Conservation (phyloP, 2,113 vertebrate species). For the Tetrax tetrax region DNA sequence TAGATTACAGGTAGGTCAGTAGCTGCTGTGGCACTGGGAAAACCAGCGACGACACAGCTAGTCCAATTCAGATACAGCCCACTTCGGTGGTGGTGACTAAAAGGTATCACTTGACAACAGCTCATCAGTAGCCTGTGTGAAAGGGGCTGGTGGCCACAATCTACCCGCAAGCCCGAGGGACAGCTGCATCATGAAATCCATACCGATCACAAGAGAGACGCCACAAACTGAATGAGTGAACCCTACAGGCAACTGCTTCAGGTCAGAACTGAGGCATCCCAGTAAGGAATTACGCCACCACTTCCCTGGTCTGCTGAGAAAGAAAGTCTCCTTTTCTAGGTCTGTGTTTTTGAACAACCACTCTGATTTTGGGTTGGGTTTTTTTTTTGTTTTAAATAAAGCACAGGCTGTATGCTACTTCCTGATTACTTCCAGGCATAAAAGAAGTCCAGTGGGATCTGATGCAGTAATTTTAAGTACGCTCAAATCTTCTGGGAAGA, state of each 20-base stretch:
- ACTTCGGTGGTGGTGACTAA: background rate
- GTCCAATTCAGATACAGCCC: background rate
- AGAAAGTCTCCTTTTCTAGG: background rate
- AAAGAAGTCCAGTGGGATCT: background rate
- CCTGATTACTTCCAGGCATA: background rate
- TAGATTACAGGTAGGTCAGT: slow-evolving; percentile 21
- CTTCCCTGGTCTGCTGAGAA: background rate
- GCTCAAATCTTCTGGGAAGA: background rate
- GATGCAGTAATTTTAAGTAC: background rate
- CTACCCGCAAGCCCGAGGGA: background rate
- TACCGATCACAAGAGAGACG: background rate
- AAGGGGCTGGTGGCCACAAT: background rate
- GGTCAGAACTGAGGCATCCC: background rate
- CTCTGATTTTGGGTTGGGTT: background rate
- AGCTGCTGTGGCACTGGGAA: background rate
- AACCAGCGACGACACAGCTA: background rate
- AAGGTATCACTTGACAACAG: background rate
- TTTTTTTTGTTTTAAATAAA: background rate
- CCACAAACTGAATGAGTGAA: background rate
- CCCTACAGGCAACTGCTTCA: background rate
- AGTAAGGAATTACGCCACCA: background rate
- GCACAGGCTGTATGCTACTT: background rate
- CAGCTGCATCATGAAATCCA: background rate
- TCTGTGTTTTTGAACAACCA: background rate
- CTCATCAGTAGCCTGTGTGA: background rate